Conservation (phyloP, 1,140 invertebrate genomes). For the Armadillidium nasatum region DNA sequence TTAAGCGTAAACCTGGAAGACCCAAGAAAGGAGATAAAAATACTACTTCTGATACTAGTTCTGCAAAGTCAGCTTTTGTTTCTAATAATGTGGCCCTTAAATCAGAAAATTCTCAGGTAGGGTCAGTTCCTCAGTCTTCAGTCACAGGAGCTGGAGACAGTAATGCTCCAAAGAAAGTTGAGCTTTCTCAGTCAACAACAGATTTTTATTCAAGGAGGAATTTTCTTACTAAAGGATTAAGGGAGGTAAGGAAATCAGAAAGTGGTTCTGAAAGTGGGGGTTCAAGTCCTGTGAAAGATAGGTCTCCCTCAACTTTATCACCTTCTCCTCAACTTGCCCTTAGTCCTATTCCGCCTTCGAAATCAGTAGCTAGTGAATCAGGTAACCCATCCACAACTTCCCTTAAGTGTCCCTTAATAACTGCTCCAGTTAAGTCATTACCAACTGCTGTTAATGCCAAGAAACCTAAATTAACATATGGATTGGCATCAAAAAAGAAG, state of each 20-base stretch:
- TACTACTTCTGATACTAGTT: background rate
- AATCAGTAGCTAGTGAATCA: background rate
- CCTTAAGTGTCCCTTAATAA: constrained; percentile 26
- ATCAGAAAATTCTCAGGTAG: background rate
- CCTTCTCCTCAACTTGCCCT: background rate
- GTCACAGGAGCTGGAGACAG: background rate
- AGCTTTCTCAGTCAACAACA: background rate
- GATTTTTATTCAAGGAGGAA: background rate
- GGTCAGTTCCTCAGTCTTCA: background rate
- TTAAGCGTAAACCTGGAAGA: constrained; percentile 21
- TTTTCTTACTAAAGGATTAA: constrained; percentile 38
- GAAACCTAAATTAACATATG: constrained; percentile 20
- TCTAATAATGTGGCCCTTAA: background rate
- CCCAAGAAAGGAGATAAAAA: background rate
- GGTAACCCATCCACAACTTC: constrained; percentile 3
- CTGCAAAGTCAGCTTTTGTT: background rate
- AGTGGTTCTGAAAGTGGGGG: constrained; percentile 28
- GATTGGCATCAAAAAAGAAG: constrained; percentile 19
- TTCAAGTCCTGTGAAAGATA: constrained; percentile 7
- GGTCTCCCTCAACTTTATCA: background rate
- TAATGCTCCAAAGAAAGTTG: background rate
- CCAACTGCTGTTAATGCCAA: constrained; percentile 1
- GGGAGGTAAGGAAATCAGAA: constrained; percentile 40
- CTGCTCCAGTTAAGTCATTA: constrained; percentile 19
- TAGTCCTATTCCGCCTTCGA: background rate